phyloP scores from a whole-genome alignment of 2,797 vertebrate genomes.

The Enteromius thamalakanensis region DNA sequence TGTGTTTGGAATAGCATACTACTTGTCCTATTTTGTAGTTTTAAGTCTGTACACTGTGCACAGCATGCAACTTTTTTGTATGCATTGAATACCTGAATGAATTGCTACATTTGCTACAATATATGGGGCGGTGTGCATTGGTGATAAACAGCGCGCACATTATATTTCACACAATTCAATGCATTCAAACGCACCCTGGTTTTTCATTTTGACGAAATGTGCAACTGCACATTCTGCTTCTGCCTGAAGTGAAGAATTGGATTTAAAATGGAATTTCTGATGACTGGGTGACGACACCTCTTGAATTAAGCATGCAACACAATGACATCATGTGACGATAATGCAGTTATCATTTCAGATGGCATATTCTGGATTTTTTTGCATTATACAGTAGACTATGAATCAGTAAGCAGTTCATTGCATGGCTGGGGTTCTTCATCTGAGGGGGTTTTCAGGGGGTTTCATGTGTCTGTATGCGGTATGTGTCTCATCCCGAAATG shows the following conservation, averaged over 20 bases:
- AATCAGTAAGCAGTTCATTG: background rate
- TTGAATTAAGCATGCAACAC: conserved; percentile 16
- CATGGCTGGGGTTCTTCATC: background rate
- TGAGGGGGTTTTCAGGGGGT: background rate
- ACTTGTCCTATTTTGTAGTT: background rate
- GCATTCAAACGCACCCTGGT: background rate
- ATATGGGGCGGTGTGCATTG: background rate
- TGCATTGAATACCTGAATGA: background rate
- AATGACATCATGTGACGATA: background rate
- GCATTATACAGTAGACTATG: background rate
- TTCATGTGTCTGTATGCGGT: background rate
- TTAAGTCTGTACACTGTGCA: background rate
- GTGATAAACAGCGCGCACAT: background rate
- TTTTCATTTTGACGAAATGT: background rate
- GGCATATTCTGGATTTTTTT: background rate
- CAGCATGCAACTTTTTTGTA: background rate
- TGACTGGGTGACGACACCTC: background rate
- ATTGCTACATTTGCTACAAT: background rate
- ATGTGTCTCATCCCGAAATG: conserved; percentile 31
- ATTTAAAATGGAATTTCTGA: conserved; percentile 14
- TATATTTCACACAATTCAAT: background rate
- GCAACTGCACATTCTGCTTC: background rate
- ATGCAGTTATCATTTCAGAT: background rate
- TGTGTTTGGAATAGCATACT: background rate
- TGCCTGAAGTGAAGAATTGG: background rate